phyloP scores from a whole-genome alignment of 2,113 vertebrate species.

The Gasterosteus nipponicus region DNA sequence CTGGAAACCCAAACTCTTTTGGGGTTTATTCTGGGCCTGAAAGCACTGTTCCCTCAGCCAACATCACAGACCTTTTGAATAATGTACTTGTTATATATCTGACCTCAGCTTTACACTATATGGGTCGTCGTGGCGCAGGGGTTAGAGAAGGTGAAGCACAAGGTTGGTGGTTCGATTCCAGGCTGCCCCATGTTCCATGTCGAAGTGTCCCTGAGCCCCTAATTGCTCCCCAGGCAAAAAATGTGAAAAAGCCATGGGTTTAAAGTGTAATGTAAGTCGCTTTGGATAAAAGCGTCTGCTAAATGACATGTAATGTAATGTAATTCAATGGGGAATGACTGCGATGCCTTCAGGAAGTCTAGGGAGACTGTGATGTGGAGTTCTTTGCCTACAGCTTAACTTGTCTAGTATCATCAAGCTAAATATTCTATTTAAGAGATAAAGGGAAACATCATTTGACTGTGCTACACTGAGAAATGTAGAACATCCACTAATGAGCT shows the following conservation, averaged over 20 bases:
- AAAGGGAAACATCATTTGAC: slow-evolving; percentile 2
- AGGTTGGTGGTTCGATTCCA: too few relatives aligned
- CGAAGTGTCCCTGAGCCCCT: too few relatives aligned
- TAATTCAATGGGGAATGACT: slow-evolving; percentile 33
- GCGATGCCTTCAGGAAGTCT: slow-evolving; percentile 35
- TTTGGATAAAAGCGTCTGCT: too few relatives aligned
- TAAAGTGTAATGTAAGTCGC: too few relatives aligned
- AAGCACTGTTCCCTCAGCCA: slow-evolving; percentile 55
- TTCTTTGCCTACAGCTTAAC: slow-evolving; percentile 28
- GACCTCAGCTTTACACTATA: slow-evolving; percentile 18
- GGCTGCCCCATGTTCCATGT: too few relatives aligned
- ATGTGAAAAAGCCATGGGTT: too few relatives aligned
- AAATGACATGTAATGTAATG: too few relatives aligned
- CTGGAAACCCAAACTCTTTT: too few relatives aligned
- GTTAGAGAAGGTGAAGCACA: too few relatives aligned
- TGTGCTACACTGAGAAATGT: not conserved
- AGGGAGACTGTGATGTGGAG: slow-evolving; percentile 4
- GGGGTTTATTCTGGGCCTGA: slow-evolving; percentile 71
- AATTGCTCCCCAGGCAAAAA: too few relatives aligned
- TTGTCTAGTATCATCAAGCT: not conserved
- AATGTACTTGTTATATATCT: slow-evolving; percentile 74
- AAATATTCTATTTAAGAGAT: slow-evolving; percentile 7
- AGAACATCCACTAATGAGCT: not conserved
- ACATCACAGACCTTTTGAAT: slow-evolving; percentile 69
- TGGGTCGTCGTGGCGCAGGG: too few relatives aligned